Base-by-base conservation (phyloP, 2,888 invertebrate species). In the Phyto melanocephala region DNA sequence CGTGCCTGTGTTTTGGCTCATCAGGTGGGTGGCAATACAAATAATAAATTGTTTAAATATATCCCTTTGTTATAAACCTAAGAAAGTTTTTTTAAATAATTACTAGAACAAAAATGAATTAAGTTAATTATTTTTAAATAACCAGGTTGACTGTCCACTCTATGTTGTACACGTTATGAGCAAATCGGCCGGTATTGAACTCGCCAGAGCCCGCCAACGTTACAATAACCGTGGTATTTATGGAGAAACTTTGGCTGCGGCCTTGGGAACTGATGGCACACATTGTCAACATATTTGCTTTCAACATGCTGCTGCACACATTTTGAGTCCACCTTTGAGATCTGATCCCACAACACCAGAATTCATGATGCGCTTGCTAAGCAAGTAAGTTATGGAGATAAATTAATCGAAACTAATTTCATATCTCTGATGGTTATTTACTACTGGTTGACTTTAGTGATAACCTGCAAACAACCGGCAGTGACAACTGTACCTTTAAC, bases 151-250 rank as follows among this genome's bases (percentile, higher is more conserved):
- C 84, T 91, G 91, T 86, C 99, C 99, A 3, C 93, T 99, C 83
- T 97, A 97, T 93, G 95, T 99, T 88, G 99, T 99, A 88, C 99
- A 99, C 93, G 96, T 99, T 89, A 99, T 99, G 99, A 97, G 98
- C 88, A 96, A 95, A 92, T 95, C 95, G 83, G 98, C 99, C 2
- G 97, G 96, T 76, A 93, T 95, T 84, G 95, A 95, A 80, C 92
- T 99, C 87, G 94, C 94, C 45, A 91, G 92, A 40, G 96, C 96
- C 11, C 93, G 95, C 84, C 85, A 87, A 60, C 92, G 94, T 67
- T 92, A 92, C 15, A 92, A 92, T 83, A 93, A 93, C 85, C 93
- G 92, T 83, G 94, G 95, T 71, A 94, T 99, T 83, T 97, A 95
- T 92, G 99, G 99, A 35, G 99, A 99, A 92, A 96, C 98, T 0